Conservation (phyloP, 2,797 vertebrate genomes). For the Eupleurogrammus muticus region DNA sequence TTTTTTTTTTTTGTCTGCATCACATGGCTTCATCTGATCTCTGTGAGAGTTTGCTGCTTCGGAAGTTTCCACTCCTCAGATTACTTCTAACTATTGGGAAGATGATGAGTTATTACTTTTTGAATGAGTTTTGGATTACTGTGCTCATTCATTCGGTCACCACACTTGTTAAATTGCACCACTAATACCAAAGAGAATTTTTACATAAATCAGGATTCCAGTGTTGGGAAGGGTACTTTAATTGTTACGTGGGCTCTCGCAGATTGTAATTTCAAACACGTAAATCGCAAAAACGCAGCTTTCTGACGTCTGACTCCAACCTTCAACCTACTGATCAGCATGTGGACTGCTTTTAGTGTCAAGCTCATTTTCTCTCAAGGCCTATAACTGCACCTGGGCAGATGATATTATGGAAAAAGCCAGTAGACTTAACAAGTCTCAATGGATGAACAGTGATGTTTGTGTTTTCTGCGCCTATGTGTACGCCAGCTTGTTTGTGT, state of each 20-base stretch:
- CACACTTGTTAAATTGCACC: conserved; percentile 19
- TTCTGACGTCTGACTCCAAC: conserved; percentile 4
- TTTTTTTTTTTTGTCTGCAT: conserved; percentile 5
- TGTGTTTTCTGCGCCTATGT: conserved; percentile 15
- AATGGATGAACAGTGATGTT: conserved; percentile 3
- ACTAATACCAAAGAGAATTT: conserved; percentile 1
- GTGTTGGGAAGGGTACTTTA: conserved; percentile 19
- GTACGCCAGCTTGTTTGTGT: conserved; percentile 38
- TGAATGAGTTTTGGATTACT: conserved; percentile 41
- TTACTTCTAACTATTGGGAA: conserved; percentile 56
- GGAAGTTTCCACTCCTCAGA: conserved; percentile 58
- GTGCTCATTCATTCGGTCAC: conserved; percentile 16
- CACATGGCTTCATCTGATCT: conserved; percentile 63
- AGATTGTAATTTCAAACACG: conserved; percentile 15
- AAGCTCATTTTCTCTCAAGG: neutral
- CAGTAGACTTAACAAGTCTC: conserved; percentile 6
- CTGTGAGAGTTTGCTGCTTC: conserved; percentile 66
- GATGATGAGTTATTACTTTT: conserved; percentile 50
- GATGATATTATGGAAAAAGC: conserved; percentile 1
- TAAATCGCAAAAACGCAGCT: conserved; percentile 6
- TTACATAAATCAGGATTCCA: conserved; percentile 16
- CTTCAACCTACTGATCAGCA: neutral
- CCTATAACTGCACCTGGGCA: neutral
- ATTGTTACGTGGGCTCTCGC: conserved; percentile 1
- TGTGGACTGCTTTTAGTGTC: neutral